Base-by-base conservation (phyloP, 2,113 vertebrate genomes). In the Arenaria interpres region DNA sequence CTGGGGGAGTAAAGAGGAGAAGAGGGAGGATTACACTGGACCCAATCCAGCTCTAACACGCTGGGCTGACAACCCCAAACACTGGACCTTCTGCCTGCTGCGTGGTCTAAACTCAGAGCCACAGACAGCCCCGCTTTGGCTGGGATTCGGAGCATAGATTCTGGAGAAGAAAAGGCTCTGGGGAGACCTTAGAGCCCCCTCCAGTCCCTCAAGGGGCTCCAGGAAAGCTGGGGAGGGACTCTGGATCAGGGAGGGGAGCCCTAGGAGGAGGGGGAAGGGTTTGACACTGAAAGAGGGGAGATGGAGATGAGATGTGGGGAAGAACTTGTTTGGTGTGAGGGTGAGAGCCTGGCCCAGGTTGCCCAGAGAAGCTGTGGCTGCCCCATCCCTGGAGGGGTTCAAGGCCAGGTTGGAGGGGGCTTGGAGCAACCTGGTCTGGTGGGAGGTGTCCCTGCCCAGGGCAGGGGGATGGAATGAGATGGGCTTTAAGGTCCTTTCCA, bases 41-140 rank as follows among this genome's bases (percentile, higher is more conserved):
- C 43, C 39, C 5, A 54, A 11, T 18, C 28, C 59, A 69, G 6
- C 19, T 19, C 43, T 46, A 23, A 11, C 0, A 0, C 12, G 37
- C n/a, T 19, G 27, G 21, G 43, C 21, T 67, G 41, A 56, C 0
- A 3, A 64, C 32, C 11, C 45, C 24, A 23, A 66, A 60, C 59
- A 17, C 25, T n/a, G 32, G 68, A 43, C 13, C 57, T 75, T 28
- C 19, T 25, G 7, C 20, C 32, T 33, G 41, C 6, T 4, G 4
- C 22, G 11, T 2, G 18, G 14, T 56, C 37, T 48, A 32, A 87
- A 4, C 19, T 51, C 64, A 46, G 77, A 68, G 62, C 24, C 0
- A 0, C n/a, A n/a, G 30, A 19, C 41, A 76, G 37, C 57, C 10
- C 37, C 1, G 1, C 2, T 13, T 37, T 56, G 62, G 37, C 37